phyloP scores from a whole-genome alignment of 1,140 invertebrate species.

The Ceratina calcarata region DNA sequence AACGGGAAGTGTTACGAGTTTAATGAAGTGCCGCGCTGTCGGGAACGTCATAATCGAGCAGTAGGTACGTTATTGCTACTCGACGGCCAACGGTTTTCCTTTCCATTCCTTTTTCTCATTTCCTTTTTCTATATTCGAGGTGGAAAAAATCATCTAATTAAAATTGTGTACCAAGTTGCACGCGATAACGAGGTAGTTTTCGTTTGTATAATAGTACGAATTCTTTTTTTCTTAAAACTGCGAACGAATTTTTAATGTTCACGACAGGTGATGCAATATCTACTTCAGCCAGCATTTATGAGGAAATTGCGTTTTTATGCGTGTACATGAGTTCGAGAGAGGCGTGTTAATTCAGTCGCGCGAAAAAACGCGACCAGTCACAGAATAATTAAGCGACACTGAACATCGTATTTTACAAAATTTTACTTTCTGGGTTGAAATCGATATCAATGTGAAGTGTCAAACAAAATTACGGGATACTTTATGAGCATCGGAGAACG shows the following conservation, averaged over 20 bases:
- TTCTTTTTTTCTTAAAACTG: constrained; percentile 6
- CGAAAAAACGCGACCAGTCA: constrained; percentile 6
- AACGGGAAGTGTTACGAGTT: constrained; percentile 10
- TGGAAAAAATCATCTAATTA: constrained; percentile 34
- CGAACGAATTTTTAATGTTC: constrained; percentile 6
- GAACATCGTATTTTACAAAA: not conserved
- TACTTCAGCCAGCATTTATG: not conserved
- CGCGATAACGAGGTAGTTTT: constrained; percentile 35
- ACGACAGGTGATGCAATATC: not conserved
- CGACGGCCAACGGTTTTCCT: not conserved
- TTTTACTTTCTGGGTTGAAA: not conserved
- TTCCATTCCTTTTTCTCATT: not conserved
- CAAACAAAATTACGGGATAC: not conserved
- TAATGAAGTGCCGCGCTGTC: constrained; percentile 23
- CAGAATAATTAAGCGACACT: constrained; percentile 1
- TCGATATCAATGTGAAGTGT: not conserved
- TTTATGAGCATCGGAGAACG: not conserved
- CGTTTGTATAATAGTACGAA: constrained; percentile 1
- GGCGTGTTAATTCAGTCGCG: constrained; percentile 6
- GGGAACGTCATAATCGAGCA: constrained; percentile 31
- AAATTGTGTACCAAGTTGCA: constrained; percentile 20
- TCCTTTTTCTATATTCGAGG: not conserved
- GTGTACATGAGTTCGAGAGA: constrained; percentile 1
- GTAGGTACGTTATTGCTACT: constrained; percentile 21
- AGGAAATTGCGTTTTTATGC: not conserved